Conservation (phyloP, 2,888 invertebrate species). For the Caenorhabditis sp. region DNA sequence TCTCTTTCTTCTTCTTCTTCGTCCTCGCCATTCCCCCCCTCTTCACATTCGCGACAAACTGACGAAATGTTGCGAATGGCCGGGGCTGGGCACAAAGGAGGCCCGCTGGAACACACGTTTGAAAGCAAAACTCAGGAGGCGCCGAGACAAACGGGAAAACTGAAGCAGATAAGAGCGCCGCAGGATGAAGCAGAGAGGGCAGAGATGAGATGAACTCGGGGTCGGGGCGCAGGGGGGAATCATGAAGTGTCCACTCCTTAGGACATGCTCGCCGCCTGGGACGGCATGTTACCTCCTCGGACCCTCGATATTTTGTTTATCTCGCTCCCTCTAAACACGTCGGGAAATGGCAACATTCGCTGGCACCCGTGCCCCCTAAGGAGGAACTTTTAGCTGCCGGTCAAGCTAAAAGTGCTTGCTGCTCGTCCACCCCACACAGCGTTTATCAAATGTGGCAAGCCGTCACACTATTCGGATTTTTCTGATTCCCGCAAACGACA, state of each 20-base stretch:
- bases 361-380: constrained; percentile 23
- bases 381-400: constrained; percentile 46
- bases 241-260: constrained; percentile 34
- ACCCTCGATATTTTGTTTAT: constrained; percentile 39
- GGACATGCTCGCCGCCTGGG: constrained; percentile 13
- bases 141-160: constrained; percentile 6
- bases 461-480: neutral
- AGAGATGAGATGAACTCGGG: constrained; percentile 1
- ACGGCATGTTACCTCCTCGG: constrained; percentile 30
- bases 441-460: constrained; percentile 16
- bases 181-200: constrained; percentile 9
- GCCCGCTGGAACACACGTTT: constrained; percentile 32
- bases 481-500: neutral
- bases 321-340: constrained; percentile 21
- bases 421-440: neutral
- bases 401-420: constrained; percentile 44
- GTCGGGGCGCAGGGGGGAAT: constrained; percentile 6
- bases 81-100: constrained; percentile 16
- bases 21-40: constrained; percentile 18
- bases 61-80: constrained; percentile 43
- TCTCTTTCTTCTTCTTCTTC: constrained; percentile 28
- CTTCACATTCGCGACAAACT: constrained; percentile 33
- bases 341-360: constrained; percentile 41
- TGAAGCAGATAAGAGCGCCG: neutral
- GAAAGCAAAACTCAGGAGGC: constrained; percentile 5